phyloP scores from a whole-genome alignment of 2,113 vertebrate species.

The Callithrix jacchus region DNA sequence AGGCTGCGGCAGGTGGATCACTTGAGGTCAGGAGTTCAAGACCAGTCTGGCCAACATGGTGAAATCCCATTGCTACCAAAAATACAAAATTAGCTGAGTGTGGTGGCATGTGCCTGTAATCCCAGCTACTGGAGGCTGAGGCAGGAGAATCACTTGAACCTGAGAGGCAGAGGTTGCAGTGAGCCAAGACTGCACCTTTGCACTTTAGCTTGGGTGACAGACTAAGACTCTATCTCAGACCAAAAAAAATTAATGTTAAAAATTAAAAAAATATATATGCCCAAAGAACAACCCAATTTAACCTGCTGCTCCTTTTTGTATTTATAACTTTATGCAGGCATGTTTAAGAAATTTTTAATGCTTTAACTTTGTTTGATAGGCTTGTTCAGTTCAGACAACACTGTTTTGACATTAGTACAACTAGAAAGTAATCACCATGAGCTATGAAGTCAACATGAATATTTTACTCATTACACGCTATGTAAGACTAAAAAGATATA shows the following conservation, averaged over 20 bases:
- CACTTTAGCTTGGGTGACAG: no score
- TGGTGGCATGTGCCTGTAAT: no score
- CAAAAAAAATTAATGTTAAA: neutral
- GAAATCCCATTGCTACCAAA: no score
- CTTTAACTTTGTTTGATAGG: conserved; percentile 36
- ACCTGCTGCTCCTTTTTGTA: neutral
- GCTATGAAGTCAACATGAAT: neutral
- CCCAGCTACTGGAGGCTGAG: no score
- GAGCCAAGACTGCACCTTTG: no score
- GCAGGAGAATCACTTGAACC: no score
- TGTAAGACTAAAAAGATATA: neutral
- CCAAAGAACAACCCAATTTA: conserved; percentile 4
- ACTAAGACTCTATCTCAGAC: no score
- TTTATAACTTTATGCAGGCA: conserved; percentile 12
- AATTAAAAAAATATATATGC: conserved; percentile 12
- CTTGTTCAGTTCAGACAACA: neutral
- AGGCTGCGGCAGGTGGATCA: no score
- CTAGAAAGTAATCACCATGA: neutral
- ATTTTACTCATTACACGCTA: neutral
- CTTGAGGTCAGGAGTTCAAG: no score
- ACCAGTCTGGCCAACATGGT: no score
- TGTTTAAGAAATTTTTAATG: conserved; percentile 29
- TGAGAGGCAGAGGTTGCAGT: no score
- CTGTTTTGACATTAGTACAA: neutral
- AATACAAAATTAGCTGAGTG: no score